Evolutionary conservation across 1,140 invertebrate genomes (phyloP), one percentile per base, ranked within the genome.

Genomic region (Cryptotermes secundus): DNA sequence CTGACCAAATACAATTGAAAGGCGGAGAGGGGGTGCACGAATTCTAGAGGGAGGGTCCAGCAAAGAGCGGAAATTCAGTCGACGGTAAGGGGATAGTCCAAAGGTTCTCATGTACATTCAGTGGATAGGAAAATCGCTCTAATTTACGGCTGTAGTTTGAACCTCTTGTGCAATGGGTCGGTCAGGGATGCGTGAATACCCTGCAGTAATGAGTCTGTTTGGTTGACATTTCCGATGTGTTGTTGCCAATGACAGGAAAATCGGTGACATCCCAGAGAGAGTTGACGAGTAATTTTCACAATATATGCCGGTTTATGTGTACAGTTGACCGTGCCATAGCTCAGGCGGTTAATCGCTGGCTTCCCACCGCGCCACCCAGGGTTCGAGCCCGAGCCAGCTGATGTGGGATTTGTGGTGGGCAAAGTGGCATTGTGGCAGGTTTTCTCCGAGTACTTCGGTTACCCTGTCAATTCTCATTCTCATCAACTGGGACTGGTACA

Each of bases 181-280:
- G n/a, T 72, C 26, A 72, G 59, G 59, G 59, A 72, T 72, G 59
- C n/a, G 59, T 72, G 59, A 72, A 72, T 31, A 72, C 59, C 31
- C 59, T 4, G 14, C 26, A n/a, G 16, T 72, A 72, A 31, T n/a
- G 4, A 31, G 45, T 19, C 19, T 45, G 45, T 45, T 45, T 49
- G 45, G 45, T 49, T 49, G 45, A 3, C 4, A 31, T 26, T n/a
- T n/a, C 9, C 10, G 59, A 72, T 72, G n/a, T 72, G 59, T 72
- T 72, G 19, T 3, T 72, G n/a, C 9, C n/a, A 12, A 14, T 31
- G 14, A 72, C 14, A 9, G 26, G n/a, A 72, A 72, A 26, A n/a
- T 3, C 59, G 7, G 9, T 72, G 16, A 22, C 22, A 19, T 49
- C 1, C 19, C 3, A 12, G 45, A 3, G 14, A 49, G 3, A 49